A percentile compares a stretch with the other conserved stretches of the same genome.
These are phyloP conservation scores for Mus caroli DNA, from an alignment of 2,797 vertebrate genomes.

Conservation along the genomic window DNA sequence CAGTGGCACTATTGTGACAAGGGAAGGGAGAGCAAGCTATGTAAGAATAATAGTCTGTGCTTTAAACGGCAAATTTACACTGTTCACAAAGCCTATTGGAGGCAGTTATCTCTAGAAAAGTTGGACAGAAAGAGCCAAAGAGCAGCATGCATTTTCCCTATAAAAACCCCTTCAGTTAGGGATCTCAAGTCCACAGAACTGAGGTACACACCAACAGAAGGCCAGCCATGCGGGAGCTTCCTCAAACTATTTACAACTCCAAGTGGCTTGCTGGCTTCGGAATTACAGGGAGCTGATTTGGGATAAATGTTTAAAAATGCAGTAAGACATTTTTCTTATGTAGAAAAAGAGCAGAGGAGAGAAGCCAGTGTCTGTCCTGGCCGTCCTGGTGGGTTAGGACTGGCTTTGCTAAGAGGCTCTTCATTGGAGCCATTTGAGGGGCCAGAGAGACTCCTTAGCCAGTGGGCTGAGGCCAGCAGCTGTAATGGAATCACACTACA, in stretches of 20 bases:
- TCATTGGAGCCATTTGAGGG: background rate
- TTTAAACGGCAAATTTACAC: conserved; percentile 47
- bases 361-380: background rate
- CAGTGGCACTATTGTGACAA: background rate
- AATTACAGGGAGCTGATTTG: conserved; percentile 52
- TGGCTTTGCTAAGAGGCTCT: background rate
- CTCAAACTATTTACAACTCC: conserved; percentile 66
- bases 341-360: background rate
- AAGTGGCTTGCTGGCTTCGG: conserved; percentile 37
- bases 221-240: conserved; percentile 54
- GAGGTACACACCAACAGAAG: conserved; percentile 64
- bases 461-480: conserved; percentile 25
- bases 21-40: background rate
- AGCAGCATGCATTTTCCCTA: conserved; percentile 72
- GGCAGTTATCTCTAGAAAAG: conserved; percentile 66
- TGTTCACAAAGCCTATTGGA: conserved; percentile 53
- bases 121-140: conserved; percentile 65
- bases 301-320: conserved; percentile 45
- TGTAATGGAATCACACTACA: background rate
- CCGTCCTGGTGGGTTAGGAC: background rate
- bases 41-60: conserved; percentile 27
- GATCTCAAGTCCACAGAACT: conserved; percentile 32
- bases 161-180: conserved; percentile 54
- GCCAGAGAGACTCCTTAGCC: background rate
- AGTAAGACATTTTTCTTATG: conserved; percentile 48